Percentiles rank a stretch among this genome's conserved stretches.
Evolutionary conservation across 2,888 invertebrate species (phyloP).

Genomic region (Altica lythri): DNA sequence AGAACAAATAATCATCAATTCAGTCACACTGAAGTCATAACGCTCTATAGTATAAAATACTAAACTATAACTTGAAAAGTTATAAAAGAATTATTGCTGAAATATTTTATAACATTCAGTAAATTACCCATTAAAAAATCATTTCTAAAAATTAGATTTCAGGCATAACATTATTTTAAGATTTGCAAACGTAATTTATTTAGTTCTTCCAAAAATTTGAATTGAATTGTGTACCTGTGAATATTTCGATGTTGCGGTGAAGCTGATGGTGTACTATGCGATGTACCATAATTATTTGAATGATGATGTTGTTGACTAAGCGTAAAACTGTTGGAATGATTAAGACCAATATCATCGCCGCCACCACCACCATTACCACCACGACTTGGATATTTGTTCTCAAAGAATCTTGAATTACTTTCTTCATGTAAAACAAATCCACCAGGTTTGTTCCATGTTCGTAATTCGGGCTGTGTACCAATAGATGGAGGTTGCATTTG

Average conservation of each 20-base stretch:
- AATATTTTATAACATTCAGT: too few species aligned
- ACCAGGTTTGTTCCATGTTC: conserved; percentile 56
- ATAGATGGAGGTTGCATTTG: conserved; percentile 44
- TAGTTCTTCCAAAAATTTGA: too few species aligned
- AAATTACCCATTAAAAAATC: too few species aligned
- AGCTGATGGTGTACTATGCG: conserved; percentile 61
- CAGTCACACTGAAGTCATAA: too few species aligned
- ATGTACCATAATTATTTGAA: conserved; percentile 60
- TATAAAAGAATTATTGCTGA: too few species aligned
- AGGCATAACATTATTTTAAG: too few species aligned
- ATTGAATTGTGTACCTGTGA: too few species aligned
- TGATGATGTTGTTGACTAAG: conserved; percentile 62
- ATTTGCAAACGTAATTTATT: too few species aligned
- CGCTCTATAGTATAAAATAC: too few species aligned
- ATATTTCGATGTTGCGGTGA: conserved; percentile 69
- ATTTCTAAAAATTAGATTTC: too few species aligned
- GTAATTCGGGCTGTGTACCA: conserved; percentile 47
- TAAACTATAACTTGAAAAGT: too few species aligned
- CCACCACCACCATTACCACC: conserved; percentile 40
- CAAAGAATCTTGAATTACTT: conserved; percentile 42
- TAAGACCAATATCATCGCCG: conserved; percentile 56
- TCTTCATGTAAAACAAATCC: conserved; percentile 72
- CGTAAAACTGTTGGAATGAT: conserved; percentile 63
- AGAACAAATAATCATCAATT: too few species aligned
- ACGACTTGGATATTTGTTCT: conserved; percentile 49